These are phyloP conservation scores for Mellilla xanthometata DNA, from an alignment of 2,888 invertebrate species.

Conservation along the genomic window DNA sequence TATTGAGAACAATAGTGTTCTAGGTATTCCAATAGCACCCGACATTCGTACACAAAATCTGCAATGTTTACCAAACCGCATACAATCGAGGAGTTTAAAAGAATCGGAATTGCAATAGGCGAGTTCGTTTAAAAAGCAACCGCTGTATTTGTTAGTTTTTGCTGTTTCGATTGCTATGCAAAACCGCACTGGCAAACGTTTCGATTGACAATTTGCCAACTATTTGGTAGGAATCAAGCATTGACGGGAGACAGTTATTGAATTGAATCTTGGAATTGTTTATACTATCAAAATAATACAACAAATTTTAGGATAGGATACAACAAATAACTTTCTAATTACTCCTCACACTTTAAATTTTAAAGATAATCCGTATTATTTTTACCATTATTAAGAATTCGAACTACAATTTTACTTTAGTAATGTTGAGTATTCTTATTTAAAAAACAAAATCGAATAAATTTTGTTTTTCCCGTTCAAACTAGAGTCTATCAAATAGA, in stretches of 20 bases:
- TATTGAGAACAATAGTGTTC: neutral
- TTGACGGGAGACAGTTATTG: neutral
- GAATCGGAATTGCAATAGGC: conserved; percentile 32
- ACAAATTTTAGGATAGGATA: too few relatives aligned
- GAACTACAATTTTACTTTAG: too few relatives aligned
- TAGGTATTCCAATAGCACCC: neutral
- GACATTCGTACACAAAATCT: conserved; percentile 8
- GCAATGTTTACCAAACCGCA: conserved; percentile 14
- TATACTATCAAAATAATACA: too few relatives aligned
- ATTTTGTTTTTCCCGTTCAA: too few relatives aligned
- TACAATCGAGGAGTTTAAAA: conserved; percentile 30
- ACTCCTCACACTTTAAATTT: too few relatives aligned
- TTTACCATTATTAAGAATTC: too few relatives aligned
- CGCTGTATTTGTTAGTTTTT: conserved; percentile 42
- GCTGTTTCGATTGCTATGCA: conserved; percentile 46
- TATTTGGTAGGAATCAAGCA: conserved; percentile 6
- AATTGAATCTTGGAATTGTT: too few relatives aligned
- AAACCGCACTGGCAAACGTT: conserved; percentile 44
- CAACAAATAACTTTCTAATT: too few relatives aligned
- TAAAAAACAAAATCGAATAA: too few relatives aligned
- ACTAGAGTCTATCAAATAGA: too few relatives aligned
- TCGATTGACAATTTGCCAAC: conserved; percentile 49
- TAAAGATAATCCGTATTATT: too few relatives aligned
- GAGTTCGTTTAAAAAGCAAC: conserved; percentile 44
- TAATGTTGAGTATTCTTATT: too few relatives aligned